Base-by-base conservation (phyloP, 2,797 vertebrate genomes). In the Sebastes hopkinsi region DNA sequence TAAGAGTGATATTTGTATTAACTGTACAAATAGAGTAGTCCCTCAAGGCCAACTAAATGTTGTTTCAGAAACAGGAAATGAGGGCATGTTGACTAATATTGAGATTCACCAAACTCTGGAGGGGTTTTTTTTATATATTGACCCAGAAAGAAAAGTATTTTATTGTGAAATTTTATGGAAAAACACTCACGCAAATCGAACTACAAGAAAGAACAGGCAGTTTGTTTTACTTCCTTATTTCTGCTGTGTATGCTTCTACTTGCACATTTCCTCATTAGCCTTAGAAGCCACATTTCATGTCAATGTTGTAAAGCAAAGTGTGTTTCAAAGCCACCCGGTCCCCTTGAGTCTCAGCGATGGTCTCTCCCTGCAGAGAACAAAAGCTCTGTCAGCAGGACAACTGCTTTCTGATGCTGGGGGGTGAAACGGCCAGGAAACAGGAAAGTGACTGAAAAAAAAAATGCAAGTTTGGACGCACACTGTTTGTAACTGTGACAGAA, bases 351-450 rank as follows among this genome's bases (percentile, higher is more conserved):
- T 85, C 62, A 77, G 69, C 8, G 67, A 72, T 77, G 80, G 80
- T 82, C 83, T 91, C 67, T 68, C 73, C 64, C 79, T 65, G 38
- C 66, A 72, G 56, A 74, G 84, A 86, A 92, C 85, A 92, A 92
- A 92, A 83, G 54, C 56, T 74, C 77, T 87, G 88, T 89, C 90
- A 89, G 80, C 83, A 76, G 46, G 38, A 80, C 80, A 91, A 93
- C 75, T 74, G 86, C 84, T 89, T 84, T 88, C 85, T 91, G 72
- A 82, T 20, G 75, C 73, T 74, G 12, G 70, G 72, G 81, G 76
- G 67, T 23, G 30, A 90, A 89, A 89, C 46, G 60, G 81, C 60
- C 77, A 88, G 89, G 89, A 92, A 93, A 90, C 89, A 88, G 89
- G 89, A 89, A 91, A 90, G 90, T 82, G 78, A 82, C 74, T 75